phyloP scores from a whole-genome alignment of 1,140 invertebrate genomes.

The Pseudomyrmex concolor region DNA sequence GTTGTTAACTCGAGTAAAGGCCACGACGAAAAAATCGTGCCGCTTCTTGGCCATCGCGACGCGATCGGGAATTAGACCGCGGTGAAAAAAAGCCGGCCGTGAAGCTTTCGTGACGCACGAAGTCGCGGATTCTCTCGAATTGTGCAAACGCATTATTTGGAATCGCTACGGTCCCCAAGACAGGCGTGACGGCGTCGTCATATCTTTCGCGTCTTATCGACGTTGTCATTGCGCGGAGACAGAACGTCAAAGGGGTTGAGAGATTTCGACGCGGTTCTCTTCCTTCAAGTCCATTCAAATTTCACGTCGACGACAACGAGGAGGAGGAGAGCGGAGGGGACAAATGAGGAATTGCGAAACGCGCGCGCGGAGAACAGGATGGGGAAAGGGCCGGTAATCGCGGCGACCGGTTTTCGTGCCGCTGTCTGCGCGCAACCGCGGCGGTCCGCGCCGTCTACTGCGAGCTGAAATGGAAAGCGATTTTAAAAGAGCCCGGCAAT shows the following conservation, averaged over 20 bases:
- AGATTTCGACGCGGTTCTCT: not conserved
- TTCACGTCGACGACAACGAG: not conserved
- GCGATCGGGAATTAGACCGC: constrained; percentile 77
- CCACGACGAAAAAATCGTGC: constrained; percentile 67
- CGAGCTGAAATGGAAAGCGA: constrained; percentile 62
- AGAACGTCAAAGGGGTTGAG: not conserved
- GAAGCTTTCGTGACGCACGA: constrained; percentile 30
- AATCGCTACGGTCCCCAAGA: no score
- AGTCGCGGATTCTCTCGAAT: constrained; percentile 32
- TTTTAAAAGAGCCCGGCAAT: constrained; percentile 59
- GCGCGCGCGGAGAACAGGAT: not conserved
- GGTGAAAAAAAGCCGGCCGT: constrained; percentile 12
- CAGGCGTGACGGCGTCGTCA: no score
- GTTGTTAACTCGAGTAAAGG: constrained; percentile 58
- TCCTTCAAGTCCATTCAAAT: no score
- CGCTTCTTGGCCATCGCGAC: constrained; percentile 59
- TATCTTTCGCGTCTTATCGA: no score
- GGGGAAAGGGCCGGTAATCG: constrained; percentile 23
- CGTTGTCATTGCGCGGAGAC: no score
- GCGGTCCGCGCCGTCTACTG: not conserved
- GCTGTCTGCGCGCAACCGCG: not conserved
- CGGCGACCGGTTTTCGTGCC: constrained; percentile 37
- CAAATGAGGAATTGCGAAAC: constrained; percentile 17
- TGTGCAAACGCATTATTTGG: not conserved
- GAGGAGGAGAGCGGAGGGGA: not conserved